Evolutionary conservation across 2,797 vertebrate species (phyloP), one percentile per base, ranked within the genome.

Genomic region (Ctenopoma kingsleyae): DNA sequence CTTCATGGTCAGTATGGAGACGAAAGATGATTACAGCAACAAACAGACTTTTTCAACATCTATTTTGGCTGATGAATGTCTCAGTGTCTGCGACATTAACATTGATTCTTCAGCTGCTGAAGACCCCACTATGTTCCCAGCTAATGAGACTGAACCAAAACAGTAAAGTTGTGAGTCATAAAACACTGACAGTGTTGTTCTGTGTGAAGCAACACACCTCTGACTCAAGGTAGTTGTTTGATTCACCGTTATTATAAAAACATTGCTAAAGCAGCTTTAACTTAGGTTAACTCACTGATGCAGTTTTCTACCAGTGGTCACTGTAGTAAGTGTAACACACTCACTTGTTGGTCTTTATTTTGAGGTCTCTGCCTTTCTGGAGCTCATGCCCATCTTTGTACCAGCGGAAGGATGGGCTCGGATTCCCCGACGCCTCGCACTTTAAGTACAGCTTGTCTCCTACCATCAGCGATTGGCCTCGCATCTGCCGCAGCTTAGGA

Each of bases 291-390:
- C 15, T 40, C 32, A 53, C 20, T 49, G 35, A 25, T 32, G 8
- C 30, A 38, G 2, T 12, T 38, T 38, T 32, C 30, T 32, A 32
- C 30, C 30, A 32, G 30, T 32, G 8, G 30, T 8, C 6, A 8
- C 30, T 8, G 6, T 8, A 8, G 30, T 8, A 38, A 35, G 11
- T 56, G 5, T n/a, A 16, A 56, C 6, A 53, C 47, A 96, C 97
- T 97, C 95, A 95, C 98, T 96, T 88, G 95, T 96, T 94, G 40
- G 96, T 96, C 93, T 98, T 99, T 93, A 99, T 98, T 90, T 97
- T 96, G 78, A 99, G 95, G 87, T 98, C 97, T 68, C 95, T 95
- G 83, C 95, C 97, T 89, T 96, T 96, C 91, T 97, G 97, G 74
- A 99, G 94, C 84, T 98, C 97, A 38, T 95, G 96, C 81, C 98